Evolutionary conservation across 2,797 vertebrate species (phyloP).

Genomic region (Ataeniobius toweri): DNA sequence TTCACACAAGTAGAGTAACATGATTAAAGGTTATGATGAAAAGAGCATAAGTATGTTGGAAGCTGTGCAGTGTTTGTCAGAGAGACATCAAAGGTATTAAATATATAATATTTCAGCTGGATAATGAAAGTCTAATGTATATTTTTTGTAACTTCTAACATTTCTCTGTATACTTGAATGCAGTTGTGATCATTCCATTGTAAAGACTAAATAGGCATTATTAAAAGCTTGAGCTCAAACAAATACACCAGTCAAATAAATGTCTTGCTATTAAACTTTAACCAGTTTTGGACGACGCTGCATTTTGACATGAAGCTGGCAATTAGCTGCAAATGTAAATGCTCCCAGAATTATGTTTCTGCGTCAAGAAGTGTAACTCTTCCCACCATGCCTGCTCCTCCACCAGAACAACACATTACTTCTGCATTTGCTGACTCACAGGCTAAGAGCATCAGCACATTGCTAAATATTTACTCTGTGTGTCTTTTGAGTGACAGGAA

Average conservation of each 20-base stretch:
- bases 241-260: constrained; percentile 24
- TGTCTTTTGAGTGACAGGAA: constrained; percentile 71
- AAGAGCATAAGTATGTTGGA: constrained; percentile 52
- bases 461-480: constrained; percentile 65
- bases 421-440: constrained; percentile 39
- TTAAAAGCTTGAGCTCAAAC: constrained; percentile 34
- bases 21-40: constrained; percentile 1
- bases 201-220: constrained; percentile 25
- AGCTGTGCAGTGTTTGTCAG: constrained; percentile 33
- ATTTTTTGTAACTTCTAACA: constrained; percentile 56
- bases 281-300: constrained; percentile 22
- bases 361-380: constrained; percentile 18
- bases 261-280: constrained; percentile 8
- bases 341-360: constrained; percentile 27
- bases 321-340: constrained; percentile 22
- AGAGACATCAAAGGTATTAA: constrained; percentile 30
- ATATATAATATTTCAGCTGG: constrained; percentile 55
- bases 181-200: constrained; percentile 66
- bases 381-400: constrained; percentile 23
- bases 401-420: constrained; percentile 47
- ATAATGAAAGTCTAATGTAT: constrained; percentile 44
- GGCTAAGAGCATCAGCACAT: constrained; percentile 71
- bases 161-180: constrained; percentile 66
- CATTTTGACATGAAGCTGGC: constrained; percentile 21
- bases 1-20: constrained; percentile 22